Evolutionary conservation across 2,113 vertebrate genomes (phyloP), one percentile per base, ranked within the genome.

Genomic region (Cacatua alba): DNA sequence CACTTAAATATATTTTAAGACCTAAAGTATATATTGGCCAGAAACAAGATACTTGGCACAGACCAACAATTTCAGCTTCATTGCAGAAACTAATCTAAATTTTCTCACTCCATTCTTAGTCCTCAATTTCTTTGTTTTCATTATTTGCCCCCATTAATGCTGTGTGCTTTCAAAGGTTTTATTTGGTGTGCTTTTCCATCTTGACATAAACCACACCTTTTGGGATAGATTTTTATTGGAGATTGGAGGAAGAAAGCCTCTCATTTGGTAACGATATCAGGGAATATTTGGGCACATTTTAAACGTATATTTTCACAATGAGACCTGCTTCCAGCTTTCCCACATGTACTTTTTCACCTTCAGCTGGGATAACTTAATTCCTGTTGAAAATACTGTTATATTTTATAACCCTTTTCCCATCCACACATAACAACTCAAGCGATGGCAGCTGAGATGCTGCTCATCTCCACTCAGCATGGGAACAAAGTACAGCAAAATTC

Each of bases 1-100:
- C 77, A 82, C 81, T 92, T 68, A 88, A 82, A 88, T 92, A 74
- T 91, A 59, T 76, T 92, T 85, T 41, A 90, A 91, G 77, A 62
- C 41, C 44, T 93, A 64, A 96, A 87, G 79, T 93, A 86, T 46
- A 35, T 86, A 91, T 55, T 84, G 49, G 59, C 70, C 46, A 95
- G 86, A 64, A 94, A 67, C 43, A 89, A 82, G 46, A 39, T 67
- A 21, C 11, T 78, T 89, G 46, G n/a, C 72, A 29, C 46, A 85
- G 86, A 39, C 11, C 2, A 2, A 83, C 29, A 23, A 41, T 82
- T 93, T 90, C 59, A 75, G 29, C 37, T 84, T 53, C 43, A n/a
- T 57, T 0, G 0, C 33, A 52, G 76, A 70, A 82, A 86, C 53
- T 24, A 88, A 85, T 41, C 85, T 74, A 35, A 43, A 10, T 86